These are phyloP conservation scores for Drosophila formosana DNA, from an alignment of 2,888 invertebrate genomes.

Conservation along the genomic window DNA sequence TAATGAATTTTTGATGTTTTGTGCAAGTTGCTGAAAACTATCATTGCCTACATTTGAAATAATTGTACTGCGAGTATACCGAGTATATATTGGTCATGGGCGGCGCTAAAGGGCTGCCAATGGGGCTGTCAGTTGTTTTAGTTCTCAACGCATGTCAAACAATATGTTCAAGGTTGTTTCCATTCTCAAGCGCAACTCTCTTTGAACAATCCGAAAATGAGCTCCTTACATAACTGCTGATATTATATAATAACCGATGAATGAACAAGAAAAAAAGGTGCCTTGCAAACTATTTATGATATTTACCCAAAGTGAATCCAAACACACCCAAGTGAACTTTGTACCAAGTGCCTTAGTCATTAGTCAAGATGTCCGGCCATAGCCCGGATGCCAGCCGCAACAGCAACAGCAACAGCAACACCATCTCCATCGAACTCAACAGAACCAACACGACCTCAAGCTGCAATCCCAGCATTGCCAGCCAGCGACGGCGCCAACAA, in stretches of 20 bases:
- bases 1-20: conserved; percentile 70
- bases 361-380: conserved; percentile 63
- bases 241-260: conserved; percentile 18
- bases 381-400: conserved; percentile 43
- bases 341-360: conserved; percentile 19
- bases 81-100: conserved; percentile 21
- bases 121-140: conserved; percentile 65
- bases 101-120: conserved; percentile 13
- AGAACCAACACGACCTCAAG: conserved; percentile 49
- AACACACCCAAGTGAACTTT: conserved; percentile 23
- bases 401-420: conserved; percentile 20
- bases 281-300: conserved; percentile 19
- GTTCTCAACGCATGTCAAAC: conserved; percentile 66
- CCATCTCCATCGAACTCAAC: conserved; percentile 39
- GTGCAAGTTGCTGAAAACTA: conserved; percentile 37
- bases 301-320: conserved; percentile 9
- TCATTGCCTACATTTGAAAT: conserved; percentile 17
- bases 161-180: conserved; percentile 57
- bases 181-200: conserved; percentile 9
- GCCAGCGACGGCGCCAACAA: conserved; percentile 72
- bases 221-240: conserved; percentile 44
- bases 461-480: conserved; percentile 41
- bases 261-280: conserved; percentile 8
- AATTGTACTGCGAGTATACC: conserved; percentile 3
- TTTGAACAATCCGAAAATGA: conserved; percentile 20